These are phyloP conservation scores for Hylia prasina DNA, from an alignment of 2,113 vertebrate genomes.

Conservation along the genomic window DNA sequence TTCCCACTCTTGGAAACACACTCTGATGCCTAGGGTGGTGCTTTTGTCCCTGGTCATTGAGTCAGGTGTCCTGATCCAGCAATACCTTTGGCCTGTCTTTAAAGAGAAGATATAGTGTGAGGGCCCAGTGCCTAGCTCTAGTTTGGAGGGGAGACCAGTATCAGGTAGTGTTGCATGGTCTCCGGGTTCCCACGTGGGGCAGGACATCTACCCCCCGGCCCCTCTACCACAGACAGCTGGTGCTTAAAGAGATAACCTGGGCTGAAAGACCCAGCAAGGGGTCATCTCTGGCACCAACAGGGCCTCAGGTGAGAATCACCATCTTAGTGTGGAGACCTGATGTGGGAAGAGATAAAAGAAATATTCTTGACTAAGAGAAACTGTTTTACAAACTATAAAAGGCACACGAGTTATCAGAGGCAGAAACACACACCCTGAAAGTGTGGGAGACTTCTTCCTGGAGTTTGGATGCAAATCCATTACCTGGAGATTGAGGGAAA, in stretches of 20 bases:
- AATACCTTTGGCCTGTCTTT: neutral
- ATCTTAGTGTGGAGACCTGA: neutral
- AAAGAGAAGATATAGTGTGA: neutral
- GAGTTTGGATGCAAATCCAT: neutral
- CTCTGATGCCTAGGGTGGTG: too few species aligned
- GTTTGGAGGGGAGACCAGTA: neutral
- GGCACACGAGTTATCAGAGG: neutral
- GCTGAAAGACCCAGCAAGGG: neutral
- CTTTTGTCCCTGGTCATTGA: neutral
- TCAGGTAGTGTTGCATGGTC: accelerated
- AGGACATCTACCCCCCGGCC: neutral
- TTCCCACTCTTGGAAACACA: neutral
- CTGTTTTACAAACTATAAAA: neutral
- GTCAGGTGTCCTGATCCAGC: neutral
- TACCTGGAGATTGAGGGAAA: neutral
- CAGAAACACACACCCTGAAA: neutral
- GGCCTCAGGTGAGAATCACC: too few species aligned
- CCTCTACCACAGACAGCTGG: neutral
- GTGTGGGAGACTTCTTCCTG: neutral
- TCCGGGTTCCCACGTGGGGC: neutral
- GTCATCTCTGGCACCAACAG: neutral
- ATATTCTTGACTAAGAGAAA: too few species aligned
- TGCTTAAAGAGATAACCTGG: neutral
- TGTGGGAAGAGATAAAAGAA: neutral
- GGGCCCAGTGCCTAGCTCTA: neutral